phyloP scores from a whole-genome alignment of 2,888 invertebrate species.

The Machimus rusticus region DNA sequence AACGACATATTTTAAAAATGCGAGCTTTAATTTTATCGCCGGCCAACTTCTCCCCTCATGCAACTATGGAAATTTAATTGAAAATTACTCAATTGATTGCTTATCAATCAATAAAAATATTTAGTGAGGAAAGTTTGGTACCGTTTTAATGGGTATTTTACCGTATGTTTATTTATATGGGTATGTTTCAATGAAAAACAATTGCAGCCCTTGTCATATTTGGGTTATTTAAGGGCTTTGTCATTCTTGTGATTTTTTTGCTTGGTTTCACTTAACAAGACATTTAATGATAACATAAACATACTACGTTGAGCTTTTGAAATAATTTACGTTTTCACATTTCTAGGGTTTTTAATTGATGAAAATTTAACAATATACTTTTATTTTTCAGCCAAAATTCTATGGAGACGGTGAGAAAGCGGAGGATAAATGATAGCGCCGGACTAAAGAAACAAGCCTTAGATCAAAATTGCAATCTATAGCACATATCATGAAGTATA shows the following conservation, averaged over 20 bases:
- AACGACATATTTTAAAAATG: too few species aligned
- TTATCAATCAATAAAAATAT: too few species aligned
- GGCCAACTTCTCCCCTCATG: too few species aligned
- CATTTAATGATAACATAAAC: not conserved
- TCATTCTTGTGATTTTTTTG: not conserved
- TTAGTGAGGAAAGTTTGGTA: too few species aligned
- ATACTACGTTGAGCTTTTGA: not conserved
- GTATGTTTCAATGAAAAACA: not conserved
- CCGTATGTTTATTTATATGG: too few species aligned
- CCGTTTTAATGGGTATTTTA: too few species aligned
- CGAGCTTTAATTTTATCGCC: too few species aligned
- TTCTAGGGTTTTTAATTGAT: not conserved
- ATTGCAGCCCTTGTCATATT: not conserved
- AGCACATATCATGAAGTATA: not conserved
- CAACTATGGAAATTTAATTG: too few species aligned
- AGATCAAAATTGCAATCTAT: not conserved
- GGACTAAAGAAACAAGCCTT: not conserved
- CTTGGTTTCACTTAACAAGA: not conserved
- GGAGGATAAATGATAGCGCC: slow-evolving; percentile 9
- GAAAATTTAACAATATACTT: not conserved
- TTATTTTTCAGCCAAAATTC: slow-evolving; percentile 56
- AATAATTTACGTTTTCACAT: not conserved
- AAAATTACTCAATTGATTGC: too few species aligned
- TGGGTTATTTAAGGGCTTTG: not conserved
- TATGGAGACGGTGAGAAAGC: slow-evolving; percentile 57